Conservation (phyloP, 2,888 invertebrate genomes). For the Ophion costatus region DNA sequence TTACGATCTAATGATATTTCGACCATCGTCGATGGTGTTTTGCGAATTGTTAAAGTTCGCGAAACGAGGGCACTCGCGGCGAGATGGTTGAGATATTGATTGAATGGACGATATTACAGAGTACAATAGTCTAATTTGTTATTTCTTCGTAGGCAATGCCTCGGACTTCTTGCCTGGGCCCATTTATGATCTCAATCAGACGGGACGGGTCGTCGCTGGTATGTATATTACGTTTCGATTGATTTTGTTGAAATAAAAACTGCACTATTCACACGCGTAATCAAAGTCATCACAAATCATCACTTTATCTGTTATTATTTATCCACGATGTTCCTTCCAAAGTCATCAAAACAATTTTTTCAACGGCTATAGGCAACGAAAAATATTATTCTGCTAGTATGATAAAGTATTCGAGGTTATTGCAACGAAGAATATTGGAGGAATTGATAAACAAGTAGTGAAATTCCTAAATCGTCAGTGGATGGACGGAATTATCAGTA, state of each 20-base stretch:
- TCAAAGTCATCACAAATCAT: no score
- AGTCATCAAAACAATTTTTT: no score
- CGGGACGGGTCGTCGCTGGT: slow-evolving; percentile 94
- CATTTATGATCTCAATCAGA: slow-evolving; percentile 93
- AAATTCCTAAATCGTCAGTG: no score
- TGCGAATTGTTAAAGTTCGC: slow-evolving; percentile 14
- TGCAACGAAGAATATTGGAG: no score
- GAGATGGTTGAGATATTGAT: slow-evolving; percentile 72
- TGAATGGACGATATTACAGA: slow-evolving; percentile 55
- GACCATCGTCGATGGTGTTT: slow-evolving; percentile 39
- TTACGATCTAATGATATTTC: slow-evolving; percentile 39
- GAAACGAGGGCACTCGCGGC: slow-evolving; percentile 32
- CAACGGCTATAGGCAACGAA: no score
- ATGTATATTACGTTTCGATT: slow-evolving; percentile 71
- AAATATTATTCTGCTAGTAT: no score
- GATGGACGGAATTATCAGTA: no score
- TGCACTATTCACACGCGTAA: no score
- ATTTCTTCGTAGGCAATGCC: slow-evolving; percentile 82
- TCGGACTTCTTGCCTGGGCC: slow-evolving; percentile 88
- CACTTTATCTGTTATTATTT: no score
- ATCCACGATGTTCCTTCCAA: no score
- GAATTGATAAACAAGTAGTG: no score
- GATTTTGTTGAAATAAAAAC: not conserved
- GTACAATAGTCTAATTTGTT: slow-evolving; percentile 57
- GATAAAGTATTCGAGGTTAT: no score